Base-by-base conservation (phyloP, 53 echinoderm and acorn worm species). In the Henricia sp. region DNA sequence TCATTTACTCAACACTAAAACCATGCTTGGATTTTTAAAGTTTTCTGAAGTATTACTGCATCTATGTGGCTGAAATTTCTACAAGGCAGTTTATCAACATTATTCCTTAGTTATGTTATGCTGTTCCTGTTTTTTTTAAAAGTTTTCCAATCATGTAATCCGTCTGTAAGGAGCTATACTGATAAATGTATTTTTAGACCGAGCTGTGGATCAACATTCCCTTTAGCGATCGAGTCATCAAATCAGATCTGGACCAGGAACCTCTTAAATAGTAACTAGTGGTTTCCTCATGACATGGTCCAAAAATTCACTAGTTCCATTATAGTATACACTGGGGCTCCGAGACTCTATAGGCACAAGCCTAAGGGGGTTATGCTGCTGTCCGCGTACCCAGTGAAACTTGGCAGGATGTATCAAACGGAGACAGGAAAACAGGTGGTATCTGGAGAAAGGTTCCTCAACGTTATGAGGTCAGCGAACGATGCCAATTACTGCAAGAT, bases 381-480 rank as follows among this genome's bases (percentile, higher is more conserved):
- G 12, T 38, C 36, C 54, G 36, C 38, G 62, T 48, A 6, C 65
- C 35, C 80, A 19, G 63, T 80, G 46, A 80, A n/a, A 64, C 46
- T 50, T 11, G 13, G 48, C 65, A 80, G 80, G 80, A 80, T 80
- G 48, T 48, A 63, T 63, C 33, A 80, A 80, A 80, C 21, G 65
- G 64, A 63, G 21, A 48, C 33, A 63, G 80, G 65, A 80, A 62
- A 37, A 80, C 80, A 80, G 80, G 80, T 80, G 80, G 54, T 21
- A 0, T 10, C 36, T 33, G 11, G 10, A 10, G 4, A 32, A 19
- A 54, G 38, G 25, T 20, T 28, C 26, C 25, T 16, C 54, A 53
- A 35, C 64, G 32, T 12, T 67, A 19, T 6, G 0, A 37, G n/a
- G 67, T 38, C 3, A 39, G n/a, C 38, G 1, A 67, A 17, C 39